Evolutionary conservation across 2,797 vertebrate species (phyloP).

Genomic region (Xenopus petersii): DNA sequence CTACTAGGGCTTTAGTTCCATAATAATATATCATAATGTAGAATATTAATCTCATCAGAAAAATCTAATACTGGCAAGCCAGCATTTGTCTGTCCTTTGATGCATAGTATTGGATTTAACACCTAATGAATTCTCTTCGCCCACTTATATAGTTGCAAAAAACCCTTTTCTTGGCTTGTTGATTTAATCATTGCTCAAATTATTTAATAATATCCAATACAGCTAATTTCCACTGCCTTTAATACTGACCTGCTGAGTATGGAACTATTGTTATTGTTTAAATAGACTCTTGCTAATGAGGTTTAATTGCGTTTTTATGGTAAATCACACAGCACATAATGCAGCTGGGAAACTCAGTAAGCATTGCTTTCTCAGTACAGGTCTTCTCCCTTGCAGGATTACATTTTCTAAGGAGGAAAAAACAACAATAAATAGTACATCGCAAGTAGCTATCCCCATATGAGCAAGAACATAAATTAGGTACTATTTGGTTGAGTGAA

Average conservation of each 20-base stretch:
- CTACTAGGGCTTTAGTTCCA: too few relatives aligned
- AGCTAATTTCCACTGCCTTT: conserved; percentile 15
- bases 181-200: conserved; percentile 7
- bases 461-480: conserved; percentile 42
- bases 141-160: too few relatives aligned
- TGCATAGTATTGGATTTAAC: too few relatives aligned
- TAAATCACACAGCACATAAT: conserved; percentile 28
- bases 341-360: conserved; percentile 35
- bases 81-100: too few relatives aligned
- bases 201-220: conserved; percentile 3
- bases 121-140: too few relatives aligned
- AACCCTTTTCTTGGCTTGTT: conserved; percentile 1
- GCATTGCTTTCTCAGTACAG: conserved; percentile 26
- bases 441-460: conserved; percentile 32
- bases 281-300: conserved; percentile 35
- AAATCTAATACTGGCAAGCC: too few relatives aligned
- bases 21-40: too few relatives aligned
- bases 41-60: too few relatives aligned
- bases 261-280: conserved; percentile 35
- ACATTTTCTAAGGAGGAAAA: conserved; percentile 35
- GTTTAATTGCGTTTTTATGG: conserved; percentile 43
- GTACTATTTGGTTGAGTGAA: conserved; percentile 39
- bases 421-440: conserved; percentile 25
- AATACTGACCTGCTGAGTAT: conserved; percentile 20
- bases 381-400: conserved; percentile 19